Base-by-base conservation (phyloP, 2,797 vertebrate species). In the Otolemur crassicaudatus region DNA sequence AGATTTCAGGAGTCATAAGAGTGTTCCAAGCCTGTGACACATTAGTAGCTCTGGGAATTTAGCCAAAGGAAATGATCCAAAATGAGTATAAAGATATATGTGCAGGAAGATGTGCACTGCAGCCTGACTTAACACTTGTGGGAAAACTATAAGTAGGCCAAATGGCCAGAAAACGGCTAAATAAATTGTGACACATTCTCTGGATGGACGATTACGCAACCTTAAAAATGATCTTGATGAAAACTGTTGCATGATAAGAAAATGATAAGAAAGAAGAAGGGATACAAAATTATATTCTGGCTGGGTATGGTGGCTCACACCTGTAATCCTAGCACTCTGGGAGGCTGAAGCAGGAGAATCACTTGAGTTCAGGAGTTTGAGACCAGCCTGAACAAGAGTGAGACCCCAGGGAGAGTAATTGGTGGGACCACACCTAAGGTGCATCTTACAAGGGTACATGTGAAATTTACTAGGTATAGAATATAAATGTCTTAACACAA, bases 21-120 rank as follows among this genome's bases (percentile, higher is more conserved):
- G 93, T 65, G 93, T 87, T 87, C 53, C 72, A 25, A 70, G 46
- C 56, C 85, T 95, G 67, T 87, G 88, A 96, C 95, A 91, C 79
- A 82, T 40, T 56, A 61, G 85, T 34, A 77, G 13, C 79, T 87
- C 72, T 92, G 91, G 93, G 81, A 90, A 77, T 43, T 73, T 67
- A 81, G 34, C 91, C 86, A 81, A 94, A 37, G 53, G 75, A 96
- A 91, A 94, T 19, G 67, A 83, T 43, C 61, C 83, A 31, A 12
- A 49, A 79, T 67, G 61, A 93, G 60, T 27, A 70, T 84, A 88
- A 72, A 81, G 40, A 60, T 1, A 3, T 2, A 49, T 29, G 40
- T 53, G 34, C 63, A 69, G 43, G 37, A 67, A 29, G 72, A 61
- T 25, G 34, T 22, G 25, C 19, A 10, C 0, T 4, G 72, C 5